Percentiles rank a stretch among this genome's conserved stretches.
These are phyloP conservation scores for Sporophila hypoxantha DNA, from an alignment of 2,113 vertebrate species.

Conservation along the genomic window DNA sequence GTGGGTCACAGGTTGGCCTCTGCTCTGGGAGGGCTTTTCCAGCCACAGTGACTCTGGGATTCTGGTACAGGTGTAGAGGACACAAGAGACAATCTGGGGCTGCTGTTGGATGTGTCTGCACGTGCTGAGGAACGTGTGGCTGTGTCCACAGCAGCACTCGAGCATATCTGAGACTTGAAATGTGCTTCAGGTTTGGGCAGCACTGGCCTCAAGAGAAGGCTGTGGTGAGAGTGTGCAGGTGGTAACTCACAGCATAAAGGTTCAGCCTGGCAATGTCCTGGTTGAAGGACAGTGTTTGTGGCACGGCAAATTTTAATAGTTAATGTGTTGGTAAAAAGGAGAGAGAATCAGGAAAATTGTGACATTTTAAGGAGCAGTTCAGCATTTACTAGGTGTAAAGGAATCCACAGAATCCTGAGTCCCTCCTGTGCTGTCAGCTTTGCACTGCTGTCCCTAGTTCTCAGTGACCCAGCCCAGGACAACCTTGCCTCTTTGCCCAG, in stretches of 20 bases:
- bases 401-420: neutral
- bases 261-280: slow-evolving; percentile 19
- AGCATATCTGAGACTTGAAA: neutral
- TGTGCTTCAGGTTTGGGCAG: slow-evolving; percentile 12
- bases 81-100: rapidly evolving
- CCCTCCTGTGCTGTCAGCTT: neutral
- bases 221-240: slow-evolving; percentile 43
- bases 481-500: neutral
- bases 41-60: rapidly evolving
- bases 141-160: neutral
- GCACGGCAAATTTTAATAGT: slow-evolving; percentile 16
- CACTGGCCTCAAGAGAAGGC: slow-evolving; percentile 14
- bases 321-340: slow-evolving; percentile 29
- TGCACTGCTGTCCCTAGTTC: neutral
- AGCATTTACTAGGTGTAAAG: neutral
- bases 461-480: neutral
- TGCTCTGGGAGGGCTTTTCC: neutral
- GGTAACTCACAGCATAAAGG: slow-evolving; percentile 35
- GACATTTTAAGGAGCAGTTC: neutral
- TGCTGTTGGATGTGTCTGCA: neutral
- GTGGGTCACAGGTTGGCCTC: neutral
- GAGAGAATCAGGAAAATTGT: neutral
- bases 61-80: too few relatives aligned
- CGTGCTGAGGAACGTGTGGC: neutral
- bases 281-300: slow-evolving; percentile 32